These are phyloP conservation scores for Poecilus cupreus DNA, from an alignment of 2,888 invertebrate species.

Conservation along the genomic window DNA sequence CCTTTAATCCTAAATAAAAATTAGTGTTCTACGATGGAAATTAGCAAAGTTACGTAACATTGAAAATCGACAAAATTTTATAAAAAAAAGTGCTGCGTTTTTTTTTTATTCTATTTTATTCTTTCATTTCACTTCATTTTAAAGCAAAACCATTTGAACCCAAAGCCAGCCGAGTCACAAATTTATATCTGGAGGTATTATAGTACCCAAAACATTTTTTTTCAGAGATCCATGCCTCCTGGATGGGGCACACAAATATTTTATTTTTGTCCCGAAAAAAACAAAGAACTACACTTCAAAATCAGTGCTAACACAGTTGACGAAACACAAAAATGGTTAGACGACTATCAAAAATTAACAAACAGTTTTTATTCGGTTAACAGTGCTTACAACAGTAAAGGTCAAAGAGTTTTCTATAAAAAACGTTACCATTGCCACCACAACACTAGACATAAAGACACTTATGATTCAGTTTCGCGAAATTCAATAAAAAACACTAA, in stretches of 20 bases:
- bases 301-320: background rate
- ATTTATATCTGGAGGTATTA: too few relatives aligned
- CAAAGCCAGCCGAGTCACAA: too few relatives aligned
- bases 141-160: too few relatives aligned
- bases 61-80: too few relatives aligned
- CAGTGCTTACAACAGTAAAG: constrained; percentile 17
- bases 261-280: background rate
- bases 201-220: background rate
- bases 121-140: too few relatives aligned
- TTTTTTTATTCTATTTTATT: too few relatives aligned
- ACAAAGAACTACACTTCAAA: constrained; percentile 25
- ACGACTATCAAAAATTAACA: constrained; percentile 28
- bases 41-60: too few relatives aligned
- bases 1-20: too few relatives aligned
- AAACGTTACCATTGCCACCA: constrained; percentile 58
- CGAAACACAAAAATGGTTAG: constrained; percentile 34
- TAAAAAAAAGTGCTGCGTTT: too few relatives aligned
- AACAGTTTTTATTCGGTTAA: constrained; percentile 21
- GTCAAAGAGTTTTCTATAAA: constrained; percentile 45
- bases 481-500: constrained; percentile 58
- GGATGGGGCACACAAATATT: background rate
- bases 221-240: background rate
- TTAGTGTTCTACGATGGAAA: too few relatives aligned
- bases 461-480: background rate
- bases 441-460: constrained; percentile 33